Conservation (phyloP, 2,797 vertebrate genomes). For the Falco concolor region DNA sequence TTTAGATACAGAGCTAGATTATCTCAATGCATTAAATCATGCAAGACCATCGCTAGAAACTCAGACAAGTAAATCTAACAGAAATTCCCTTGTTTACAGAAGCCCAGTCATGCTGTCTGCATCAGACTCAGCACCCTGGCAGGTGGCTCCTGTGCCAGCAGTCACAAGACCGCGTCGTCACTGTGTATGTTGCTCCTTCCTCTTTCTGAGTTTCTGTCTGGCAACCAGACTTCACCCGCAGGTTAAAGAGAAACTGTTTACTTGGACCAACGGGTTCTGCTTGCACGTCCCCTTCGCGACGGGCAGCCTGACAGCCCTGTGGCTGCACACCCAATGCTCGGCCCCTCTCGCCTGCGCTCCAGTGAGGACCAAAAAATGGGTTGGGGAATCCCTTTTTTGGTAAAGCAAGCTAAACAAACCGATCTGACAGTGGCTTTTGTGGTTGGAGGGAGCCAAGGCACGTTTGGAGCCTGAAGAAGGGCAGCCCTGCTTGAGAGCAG, state of each 20-base stretch:
- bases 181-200: background rate
- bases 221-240: background rate
- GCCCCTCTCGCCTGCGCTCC: background rate
- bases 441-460: background rate
- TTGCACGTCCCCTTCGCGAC: background rate
- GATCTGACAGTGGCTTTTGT: background rate
- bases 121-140: background rate
- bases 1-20: background rate
- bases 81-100: background rate
- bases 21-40: background rate
- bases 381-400: conserved; percentile 15
- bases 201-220: background rate
- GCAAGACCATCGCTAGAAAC: background rate
- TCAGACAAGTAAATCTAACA: background rate
- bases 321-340: background rate
- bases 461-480: background rate
- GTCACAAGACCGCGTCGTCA: background rate
- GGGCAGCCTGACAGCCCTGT: background rate
- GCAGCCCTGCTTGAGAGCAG: background rate
- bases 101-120: background rate
- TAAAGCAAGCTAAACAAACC: background rate
- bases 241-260: background rate
- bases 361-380: background rate
- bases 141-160: background rate
- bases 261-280: background rate